Evolutionary conservation across 2,113 vertebrate species (phyloP).

Genomic region (Abramis brama): DNA sequence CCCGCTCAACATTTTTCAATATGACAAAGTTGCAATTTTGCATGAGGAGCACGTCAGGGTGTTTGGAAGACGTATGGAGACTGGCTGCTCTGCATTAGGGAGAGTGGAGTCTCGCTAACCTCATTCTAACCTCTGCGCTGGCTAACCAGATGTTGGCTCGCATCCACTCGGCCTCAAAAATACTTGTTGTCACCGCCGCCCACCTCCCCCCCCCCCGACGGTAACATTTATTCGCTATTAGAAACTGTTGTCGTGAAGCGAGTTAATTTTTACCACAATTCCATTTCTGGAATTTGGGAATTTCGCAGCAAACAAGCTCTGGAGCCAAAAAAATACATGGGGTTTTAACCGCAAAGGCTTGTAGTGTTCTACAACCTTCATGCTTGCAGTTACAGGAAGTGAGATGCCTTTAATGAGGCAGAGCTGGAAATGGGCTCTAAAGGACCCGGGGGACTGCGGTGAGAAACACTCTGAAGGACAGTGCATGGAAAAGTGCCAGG

Average conservation of each 20-base stretch:
- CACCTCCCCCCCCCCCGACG: not conserved
- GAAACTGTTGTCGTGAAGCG: slow-evolving; percentile 3
- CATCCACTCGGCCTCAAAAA: slow-evolving; percentile 50
- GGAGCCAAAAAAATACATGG: slow-evolving; percentile 56
- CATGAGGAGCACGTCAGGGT: slow-evolving; percentile 41
- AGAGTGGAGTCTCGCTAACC: slow-evolving; percentile 40
- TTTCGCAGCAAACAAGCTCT: slow-evolving; percentile 56
- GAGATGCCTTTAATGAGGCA: slow-evolving; percentile 52
- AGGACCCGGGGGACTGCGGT: slow-evolving; percentile 37
- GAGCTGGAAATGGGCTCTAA: slow-evolving; percentile 47
- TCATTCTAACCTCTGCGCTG: slow-evolving; percentile 56
- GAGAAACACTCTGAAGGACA: slow-evolving; percentile 37
- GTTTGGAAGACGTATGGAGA: slow-evolving; percentile 18
- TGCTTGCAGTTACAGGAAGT: slow-evolving; percentile 48
- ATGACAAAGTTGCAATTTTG: slow-evolving; percentile 40
- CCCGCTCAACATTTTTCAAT: slow-evolving; percentile 42
- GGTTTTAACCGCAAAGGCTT: slow-evolving; percentile 29
- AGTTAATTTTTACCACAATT: slow-evolving; percentile 54
- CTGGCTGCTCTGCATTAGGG: slow-evolving; percentile 39
- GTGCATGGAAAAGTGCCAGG: slow-evolving; percentile 39
- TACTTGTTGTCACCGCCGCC: not conserved
- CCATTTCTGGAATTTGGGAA: slow-evolving; percentile 60
- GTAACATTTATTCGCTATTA: slow-evolving; percentile 44
- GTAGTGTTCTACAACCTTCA: slow-evolving; percentile 33
- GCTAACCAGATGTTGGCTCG: slow-evolving; percentile 61